phyloP scores from a whole-genome alignment of 2,888 invertebrate species.

The Volucella zonaria region DNA sequence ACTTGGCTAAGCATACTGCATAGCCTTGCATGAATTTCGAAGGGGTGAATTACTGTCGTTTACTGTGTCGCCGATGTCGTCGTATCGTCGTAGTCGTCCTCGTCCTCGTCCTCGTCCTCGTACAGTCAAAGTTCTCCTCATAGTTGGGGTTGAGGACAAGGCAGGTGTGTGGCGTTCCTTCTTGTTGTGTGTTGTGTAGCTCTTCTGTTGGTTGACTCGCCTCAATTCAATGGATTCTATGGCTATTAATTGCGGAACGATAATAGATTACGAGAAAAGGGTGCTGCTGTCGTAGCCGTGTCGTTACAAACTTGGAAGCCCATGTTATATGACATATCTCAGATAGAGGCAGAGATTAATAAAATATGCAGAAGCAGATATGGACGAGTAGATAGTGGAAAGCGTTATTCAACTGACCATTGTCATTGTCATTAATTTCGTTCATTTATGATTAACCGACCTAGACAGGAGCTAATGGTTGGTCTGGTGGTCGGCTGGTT shows the following conservation, averaged over 20 bases:
- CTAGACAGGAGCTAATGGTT: background rate
- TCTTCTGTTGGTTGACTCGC: slow-evolving; percentile 18
- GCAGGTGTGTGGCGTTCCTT: slow-evolving; percentile 68
- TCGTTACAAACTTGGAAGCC: slow-evolving; percentile 33
- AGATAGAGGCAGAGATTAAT: slow-evolving; percentile 58
- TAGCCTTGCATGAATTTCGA: slow-evolving; percentile 67
- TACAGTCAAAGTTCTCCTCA: background rate
- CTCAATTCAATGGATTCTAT: slow-evolving; percentile 62
- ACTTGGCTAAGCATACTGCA: slow-evolving; percentile 22
- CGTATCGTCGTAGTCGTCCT: background rate
- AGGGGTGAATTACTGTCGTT: slow-evolving; percentile 55
- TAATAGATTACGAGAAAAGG: slow-evolving; percentile 66
- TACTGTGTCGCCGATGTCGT: no score
- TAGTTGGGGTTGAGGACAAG: background rate
- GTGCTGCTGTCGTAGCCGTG: slow-evolving; percentile 31
- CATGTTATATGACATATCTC: slow-evolving; percentile 63
- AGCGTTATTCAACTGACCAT: slow-evolving; percentile 64
- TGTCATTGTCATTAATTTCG: slow-evolving; percentile 70
- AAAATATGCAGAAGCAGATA: slow-evolving; percentile 68
- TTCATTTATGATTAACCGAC: slow-evolving; percentile 65
- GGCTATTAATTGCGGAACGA: slow-evolving; percentile 67
- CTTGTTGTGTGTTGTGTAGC: slow-evolving; percentile 42
- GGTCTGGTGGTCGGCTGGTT: background rate
- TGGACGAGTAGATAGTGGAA: background rate
- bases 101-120: background rate